Percentiles rank a stretch among this genome's conserved stretches.
Evolutionary conservation across 2,113 vertebrate species (phyloP).

Genomic region (Anoplopoma fimbria): DNA sequence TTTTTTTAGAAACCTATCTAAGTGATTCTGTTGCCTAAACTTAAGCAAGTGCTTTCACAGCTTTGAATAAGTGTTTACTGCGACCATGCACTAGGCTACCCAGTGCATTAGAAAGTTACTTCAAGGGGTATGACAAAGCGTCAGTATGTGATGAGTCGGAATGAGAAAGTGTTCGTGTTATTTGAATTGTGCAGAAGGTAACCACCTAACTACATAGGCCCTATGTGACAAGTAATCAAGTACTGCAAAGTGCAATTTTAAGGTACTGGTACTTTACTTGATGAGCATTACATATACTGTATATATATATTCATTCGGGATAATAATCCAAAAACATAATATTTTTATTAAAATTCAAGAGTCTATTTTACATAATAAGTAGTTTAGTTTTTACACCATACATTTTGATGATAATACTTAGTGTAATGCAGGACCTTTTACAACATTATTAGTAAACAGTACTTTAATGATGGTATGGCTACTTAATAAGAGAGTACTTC

Average conservation of each 20-base stretch:
- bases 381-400: not conserved
- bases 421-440: not conserved
- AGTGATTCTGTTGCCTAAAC: not conserved
- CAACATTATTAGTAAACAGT: not conserved
- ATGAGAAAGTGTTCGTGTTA: not conserved
- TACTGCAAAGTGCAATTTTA: not conserved
- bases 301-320: not conserved
- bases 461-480: not conserved
- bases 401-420: not conserved
- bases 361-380: not conserved
- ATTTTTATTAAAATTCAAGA: not conserved
- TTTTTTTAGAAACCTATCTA: too few relatives aligned
- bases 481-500: not conserved
- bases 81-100: not conserved
- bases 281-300: not conserved
- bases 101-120: not conserved
- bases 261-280: not conserved
- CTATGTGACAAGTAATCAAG: not conserved
- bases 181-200: too few relatives aligned
- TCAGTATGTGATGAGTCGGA: too few relatives aligned
- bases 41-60: not conserved
- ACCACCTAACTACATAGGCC: too few relatives aligned
- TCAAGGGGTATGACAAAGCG: too few relatives aligned
- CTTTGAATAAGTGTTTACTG: not conserved
- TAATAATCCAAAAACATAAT: not conserved